These are phyloP conservation scores for Varroa destructor DNA, from an alignment of 1,140 invertebrate genomes.

Conservation along the genomic window DNA sequence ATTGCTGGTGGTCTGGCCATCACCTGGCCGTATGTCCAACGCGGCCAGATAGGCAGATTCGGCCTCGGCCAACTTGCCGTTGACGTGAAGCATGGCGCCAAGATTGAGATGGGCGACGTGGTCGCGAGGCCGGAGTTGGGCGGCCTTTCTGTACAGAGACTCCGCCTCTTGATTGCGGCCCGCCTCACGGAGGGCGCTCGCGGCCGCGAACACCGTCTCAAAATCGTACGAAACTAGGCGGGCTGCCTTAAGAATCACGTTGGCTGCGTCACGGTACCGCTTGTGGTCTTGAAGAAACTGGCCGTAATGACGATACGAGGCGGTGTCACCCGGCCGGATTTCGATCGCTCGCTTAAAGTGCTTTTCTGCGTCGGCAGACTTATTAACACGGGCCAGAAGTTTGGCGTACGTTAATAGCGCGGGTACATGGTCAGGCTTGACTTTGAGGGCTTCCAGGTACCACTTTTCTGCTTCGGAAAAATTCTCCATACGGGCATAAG, in stretches of 20 bases:
- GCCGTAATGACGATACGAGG: slow-evolving; percentile 70
- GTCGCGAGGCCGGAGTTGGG: slow-evolving; percentile 52
- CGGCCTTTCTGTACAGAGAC: slow-evolving; percentile 61
- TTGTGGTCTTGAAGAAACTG: slow-evolving; percentile 67
- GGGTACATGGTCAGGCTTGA: slow-evolving; percentile 69
- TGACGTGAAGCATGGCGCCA: slow-evolving; percentile 79
- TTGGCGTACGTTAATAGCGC: slow-evolving; percentile 81
- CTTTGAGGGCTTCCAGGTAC: slow-evolving; percentile 62
- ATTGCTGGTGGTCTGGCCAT: slow-evolving; percentile 71
- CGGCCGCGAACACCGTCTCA: slow-evolving; percentile 66
- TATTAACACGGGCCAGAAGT: slow-evolving; percentile 67
- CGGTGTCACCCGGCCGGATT: slow-evolving; percentile 65
- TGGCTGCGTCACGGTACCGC: slow-evolving; percentile 62
- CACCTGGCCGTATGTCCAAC: slow-evolving; percentile 63
- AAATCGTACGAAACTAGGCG: slow-evolving; percentile 62
- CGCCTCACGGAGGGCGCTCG: slow-evolving; percentile 60
- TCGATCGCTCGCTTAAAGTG: slow-evolving; percentile 72
- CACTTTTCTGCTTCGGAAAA: slow-evolving; percentile 66
- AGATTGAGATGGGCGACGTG: slow-evolving; percentile 60
- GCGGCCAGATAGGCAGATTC: slow-evolving; percentile 66
- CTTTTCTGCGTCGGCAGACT: slow-evolving; percentile 65
- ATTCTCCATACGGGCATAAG: slow-evolving; percentile 61
- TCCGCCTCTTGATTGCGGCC: slow-evolving; percentile 64
- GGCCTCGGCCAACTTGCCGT: slow-evolving; percentile 72
- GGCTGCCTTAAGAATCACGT: slow-evolving; percentile 58